Conservation (phyloP, 2,797 vertebrate species). For the Miichthys miiuy region DNA sequence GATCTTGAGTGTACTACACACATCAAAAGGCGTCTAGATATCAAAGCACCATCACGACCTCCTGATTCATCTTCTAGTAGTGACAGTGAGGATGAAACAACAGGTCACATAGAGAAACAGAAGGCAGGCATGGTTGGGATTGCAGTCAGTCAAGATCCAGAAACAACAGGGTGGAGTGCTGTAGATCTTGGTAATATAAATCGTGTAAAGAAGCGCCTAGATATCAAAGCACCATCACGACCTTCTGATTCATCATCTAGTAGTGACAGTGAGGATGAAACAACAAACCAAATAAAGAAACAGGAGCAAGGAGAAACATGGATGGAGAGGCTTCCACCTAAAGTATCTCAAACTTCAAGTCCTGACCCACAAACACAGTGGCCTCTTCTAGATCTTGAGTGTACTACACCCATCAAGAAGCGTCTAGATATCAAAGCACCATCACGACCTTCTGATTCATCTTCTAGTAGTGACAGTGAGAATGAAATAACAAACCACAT, state of each 20-base stretch:
- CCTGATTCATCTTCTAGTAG: constrained; percentile 30
- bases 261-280: constrained; percentile 4
- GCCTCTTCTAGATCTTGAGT: constrained; percentile 15
- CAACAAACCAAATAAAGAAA: not conserved
- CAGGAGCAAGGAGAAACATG: not conserved
- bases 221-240: constrained; percentile 12
- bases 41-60: not conserved
- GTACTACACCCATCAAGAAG: not conserved
- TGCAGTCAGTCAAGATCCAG: not conserved
- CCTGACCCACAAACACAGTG: not conserved
- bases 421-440: constrained; percentile 23
- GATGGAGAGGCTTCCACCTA: not conserved
- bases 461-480: constrained; percentile 37
- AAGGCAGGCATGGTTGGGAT: no score
- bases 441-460: not conserved
- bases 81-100: constrained; percentile 12
- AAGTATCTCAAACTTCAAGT: not conserved
- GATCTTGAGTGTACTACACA: not conserved
- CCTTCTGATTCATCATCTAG: not conserved
- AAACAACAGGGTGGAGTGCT: constrained; percentile 1
- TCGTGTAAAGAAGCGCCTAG: not conserved
- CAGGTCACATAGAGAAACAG: not conserved
- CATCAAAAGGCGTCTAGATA: constrained; percentile 8
- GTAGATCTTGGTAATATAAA: constrained; percentile 9
- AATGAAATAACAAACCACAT: not conserved